A percentile compares a stretch with the other conserved stretches of the same genome.
These are phyloP conservation scores for Xylophagus ater DNA, from an alignment of 2,888 invertebrate species.

Conservation along the genomic window DNA sequence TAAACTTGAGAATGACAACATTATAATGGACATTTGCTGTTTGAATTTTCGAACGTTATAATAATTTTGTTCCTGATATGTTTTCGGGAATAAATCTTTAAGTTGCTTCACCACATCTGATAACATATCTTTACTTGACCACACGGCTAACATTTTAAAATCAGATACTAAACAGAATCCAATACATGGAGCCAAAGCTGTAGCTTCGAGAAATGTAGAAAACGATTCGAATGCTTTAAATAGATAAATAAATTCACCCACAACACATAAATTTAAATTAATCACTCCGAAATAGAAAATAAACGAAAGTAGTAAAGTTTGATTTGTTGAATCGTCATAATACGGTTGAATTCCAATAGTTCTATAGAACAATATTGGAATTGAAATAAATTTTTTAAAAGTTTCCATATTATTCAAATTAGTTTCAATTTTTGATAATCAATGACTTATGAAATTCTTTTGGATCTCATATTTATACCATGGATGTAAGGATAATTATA, in stretches of 20 bases:
- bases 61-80: constrained; percentile 19
- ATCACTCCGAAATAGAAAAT: constrained; percentile 20
- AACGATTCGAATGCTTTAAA: constrained; percentile 22
- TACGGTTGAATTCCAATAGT: constrained; percentile 1
- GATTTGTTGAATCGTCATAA: too few relatives aligned
- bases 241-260: constrained; percentile 27
- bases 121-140: constrained; percentile 21
- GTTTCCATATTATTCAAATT: too few relatives aligned
- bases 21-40: constrained; percentile 22
- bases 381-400: constrained; percentile 6
- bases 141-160: constrained; percentile 28
- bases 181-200: constrained; percentile 27
- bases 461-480: too few relatives aligned
- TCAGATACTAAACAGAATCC: constrained; percentile 24
- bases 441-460: too few relatives aligned
- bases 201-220: constrained; percentile 29
- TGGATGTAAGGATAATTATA: too few relatives aligned
- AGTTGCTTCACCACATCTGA: constrained; percentile 23
- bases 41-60: constrained; percentile 14
- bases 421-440: too few relatives aligned
- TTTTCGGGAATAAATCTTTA: constrained; percentile 24
- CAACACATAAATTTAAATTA: constrained; percentile 24
- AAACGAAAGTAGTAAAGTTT: constrained; percentile 1
- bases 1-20: constrained; percentile 23
- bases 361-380: constrained; percentile 1